phyloP scores from a whole-genome alignment of 2,113 vertebrate species.

The Tamias sibiricus region DNA sequence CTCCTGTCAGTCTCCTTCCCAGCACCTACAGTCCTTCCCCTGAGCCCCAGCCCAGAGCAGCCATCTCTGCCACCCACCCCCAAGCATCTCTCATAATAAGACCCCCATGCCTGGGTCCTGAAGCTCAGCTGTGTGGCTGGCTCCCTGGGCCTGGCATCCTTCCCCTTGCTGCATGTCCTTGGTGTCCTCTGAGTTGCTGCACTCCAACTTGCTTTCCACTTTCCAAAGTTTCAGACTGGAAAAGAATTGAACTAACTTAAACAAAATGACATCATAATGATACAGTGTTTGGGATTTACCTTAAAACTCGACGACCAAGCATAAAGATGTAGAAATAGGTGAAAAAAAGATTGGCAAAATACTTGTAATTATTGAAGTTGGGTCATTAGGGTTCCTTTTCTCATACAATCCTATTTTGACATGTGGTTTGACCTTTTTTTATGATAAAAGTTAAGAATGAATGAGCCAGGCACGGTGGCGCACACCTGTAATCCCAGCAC shows the following conservation, averaged over 20 bases:
- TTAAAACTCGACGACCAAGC: background rate
- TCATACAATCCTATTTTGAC: background rate
- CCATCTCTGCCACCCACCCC: background rate
- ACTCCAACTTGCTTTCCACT: background rate
- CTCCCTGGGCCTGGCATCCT: background rate
- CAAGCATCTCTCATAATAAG: background rate
- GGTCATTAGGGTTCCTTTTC: background rate
- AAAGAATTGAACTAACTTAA: background rate
- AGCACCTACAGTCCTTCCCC: background rate
- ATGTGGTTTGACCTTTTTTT: background rate
- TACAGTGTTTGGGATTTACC: background rate
- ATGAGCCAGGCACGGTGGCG: no score
- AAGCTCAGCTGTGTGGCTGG: background rate
- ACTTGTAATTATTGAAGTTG: background rate
- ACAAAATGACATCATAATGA: background rate
- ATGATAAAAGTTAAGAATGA: no score
- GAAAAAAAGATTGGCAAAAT: background rate
- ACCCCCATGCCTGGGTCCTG: background rate
- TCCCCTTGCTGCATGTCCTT: background rate
- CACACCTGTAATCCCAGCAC: no score
- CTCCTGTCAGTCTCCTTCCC: background rate
- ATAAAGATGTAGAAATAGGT: background rate
- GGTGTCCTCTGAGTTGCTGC: background rate
- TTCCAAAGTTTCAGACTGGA: background rate
- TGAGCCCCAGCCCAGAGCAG: background rate